Evolutionary conservation across 2,797 vertebrate genomes (phyloP).

Genomic region (Triplophysa yarkandensis): DNA sequence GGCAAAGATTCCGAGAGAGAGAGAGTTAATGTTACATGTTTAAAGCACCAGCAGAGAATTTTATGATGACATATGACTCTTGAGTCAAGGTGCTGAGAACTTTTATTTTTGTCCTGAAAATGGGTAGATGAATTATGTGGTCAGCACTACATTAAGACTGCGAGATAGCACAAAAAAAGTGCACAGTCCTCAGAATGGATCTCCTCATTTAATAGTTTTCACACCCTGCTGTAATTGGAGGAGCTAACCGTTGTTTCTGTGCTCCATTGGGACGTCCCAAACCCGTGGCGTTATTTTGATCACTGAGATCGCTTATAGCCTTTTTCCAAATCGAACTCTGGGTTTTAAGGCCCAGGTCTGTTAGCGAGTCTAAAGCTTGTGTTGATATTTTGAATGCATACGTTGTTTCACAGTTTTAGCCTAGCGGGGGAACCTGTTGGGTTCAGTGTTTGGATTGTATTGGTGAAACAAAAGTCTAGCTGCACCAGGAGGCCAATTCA

Average conservation of each 20-base stretch:
- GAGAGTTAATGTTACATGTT: slow-evolving; percentile 73
- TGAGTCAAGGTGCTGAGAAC: slow-evolving; percentile 67
- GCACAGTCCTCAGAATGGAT: slow-evolving; percentile 56
- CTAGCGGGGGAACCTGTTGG: slow-evolving; percentile 8
- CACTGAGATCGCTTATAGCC: slow-evolving; percentile 42
- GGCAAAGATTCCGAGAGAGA: slow-evolving; percentile 30
- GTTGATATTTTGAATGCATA: slow-evolving; percentile 3
- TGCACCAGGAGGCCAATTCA: slow-evolving; percentile 15
- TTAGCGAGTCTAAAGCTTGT: not conserved
- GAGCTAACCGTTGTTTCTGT: slow-evolving; percentile 43
- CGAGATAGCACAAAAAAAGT: slow-evolving; percentile 63
- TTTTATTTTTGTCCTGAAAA: slow-evolving; percentile 67
- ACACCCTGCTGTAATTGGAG: slow-evolving; percentile 52
- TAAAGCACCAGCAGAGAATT: slow-evolving; percentile 73
- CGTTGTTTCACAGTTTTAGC: not conserved
- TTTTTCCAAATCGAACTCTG: not conserved
- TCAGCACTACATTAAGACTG: slow-evolving; percentile 65
- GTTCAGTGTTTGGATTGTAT: slow-evolving; percentile 4
- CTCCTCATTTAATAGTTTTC: slow-evolving; percentile 47
- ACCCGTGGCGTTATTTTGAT: slow-evolving; percentile 35
- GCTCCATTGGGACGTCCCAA: slow-evolving; percentile 22
- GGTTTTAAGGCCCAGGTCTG: not conserved
- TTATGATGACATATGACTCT: slow-evolving; percentile 76
- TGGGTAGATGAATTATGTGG: slow-evolving; percentile 73
- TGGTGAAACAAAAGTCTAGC: slow-evolving; percentile 4